Base-by-base conservation (phyloP, 2,888 invertebrate genomes). In the Drosophila nr. perissopoda region DNA sequence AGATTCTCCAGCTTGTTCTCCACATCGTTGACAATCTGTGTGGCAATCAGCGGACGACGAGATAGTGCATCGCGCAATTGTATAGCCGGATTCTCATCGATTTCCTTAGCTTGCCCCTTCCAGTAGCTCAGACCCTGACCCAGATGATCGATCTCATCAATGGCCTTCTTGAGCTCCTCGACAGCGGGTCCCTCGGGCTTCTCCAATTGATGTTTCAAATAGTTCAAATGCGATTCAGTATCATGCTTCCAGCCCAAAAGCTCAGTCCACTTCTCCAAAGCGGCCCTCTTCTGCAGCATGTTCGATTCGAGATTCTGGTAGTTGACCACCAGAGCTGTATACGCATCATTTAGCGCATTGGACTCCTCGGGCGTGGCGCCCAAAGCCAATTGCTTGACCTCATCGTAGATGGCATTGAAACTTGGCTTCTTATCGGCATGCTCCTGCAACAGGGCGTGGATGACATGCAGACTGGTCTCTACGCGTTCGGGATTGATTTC, bases 401-500 rank as follows among this genome's bases (percentile, higher is more conserved):
- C 97, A 80, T 96, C 95, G 83, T 97, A 96, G 78, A 98, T 96
- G 3, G 95, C 95, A 74, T 96, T 95, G 79, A 98, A 97, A 52
- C 95, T 94, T 0, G 96, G 95, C 83, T 96, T 96, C 87, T 97
- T 97, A 52, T 97, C 97, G 2, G 96, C 96, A 91, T 97, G 97
- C 89, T 98, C 98, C 92, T 97, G 97, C 63, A 97, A 94, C 31
- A 98, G 94, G 0, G 95, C 95, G 91, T 98, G 97, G 80, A 97
- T 95, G 0, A 96, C 95, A 89, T 97, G 96, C 16, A 98, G 93
- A 40, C 96, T 95, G 0, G 95, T 94, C 85, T 97, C 97, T 0
- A 98, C 96, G 91, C 96, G 96, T 87, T 97, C 97, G 0, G 96
- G 95, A 78, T 95, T 95, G 1, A 98, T 95, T 91, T 97, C 97